Base-by-base conservation (phyloP, 2,113 vertebrate genomes). In the Corydoras maculifer region DNA sequence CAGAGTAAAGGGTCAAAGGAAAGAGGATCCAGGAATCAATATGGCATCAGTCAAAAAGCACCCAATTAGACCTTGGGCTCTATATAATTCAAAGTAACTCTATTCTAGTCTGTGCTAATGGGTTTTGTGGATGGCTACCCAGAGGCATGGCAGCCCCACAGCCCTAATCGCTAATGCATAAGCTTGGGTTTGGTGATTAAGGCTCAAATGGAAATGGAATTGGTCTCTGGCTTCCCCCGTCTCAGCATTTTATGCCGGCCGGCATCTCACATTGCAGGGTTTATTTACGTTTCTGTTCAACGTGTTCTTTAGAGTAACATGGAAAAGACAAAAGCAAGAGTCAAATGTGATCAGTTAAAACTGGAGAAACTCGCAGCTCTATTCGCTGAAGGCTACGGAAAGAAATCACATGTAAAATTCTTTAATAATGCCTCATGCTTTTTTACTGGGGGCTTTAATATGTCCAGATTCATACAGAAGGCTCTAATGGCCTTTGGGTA, bases 141-240 rank as follows among this genome's bases (percentile, higher is more conserved):
- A 77, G 77, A 79, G 82, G 77, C 72, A 73, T 57, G 79, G 79
- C 69, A 68, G 78, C 14, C 75, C 76, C 74, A 76, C 72, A 77
- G 83, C 69, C 70, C 79, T 83, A 84, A 87, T 84, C 77, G 75
- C 81, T 84, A 84, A 84, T 79, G 78, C 72, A 67, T 69, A 70
- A 62, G 79, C 78, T 76, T 79, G 73, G 77, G 77, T 84, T 82
- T 79, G 73, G 72, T 87, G 83, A 84, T 86, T 85, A 87, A 85
- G 75, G 75, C 72, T 83, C 76, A 79, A 80, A 82, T 75, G 62
- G 75, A 82, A 84, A 78, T 79, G 54, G 76, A 80, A 81, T 50
- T 80, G 68, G 75, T 83, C 77, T 82, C 49, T 61, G 58, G 31
- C 67, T 80, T 72, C 78, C 58, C 5, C 11, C 60, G 31, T 57